These are phyloP conservation scores for Meleagris gallopavo DNA, from an alignment of 2,113 vertebrate genomes.

Conservation along the genomic window DNA sequence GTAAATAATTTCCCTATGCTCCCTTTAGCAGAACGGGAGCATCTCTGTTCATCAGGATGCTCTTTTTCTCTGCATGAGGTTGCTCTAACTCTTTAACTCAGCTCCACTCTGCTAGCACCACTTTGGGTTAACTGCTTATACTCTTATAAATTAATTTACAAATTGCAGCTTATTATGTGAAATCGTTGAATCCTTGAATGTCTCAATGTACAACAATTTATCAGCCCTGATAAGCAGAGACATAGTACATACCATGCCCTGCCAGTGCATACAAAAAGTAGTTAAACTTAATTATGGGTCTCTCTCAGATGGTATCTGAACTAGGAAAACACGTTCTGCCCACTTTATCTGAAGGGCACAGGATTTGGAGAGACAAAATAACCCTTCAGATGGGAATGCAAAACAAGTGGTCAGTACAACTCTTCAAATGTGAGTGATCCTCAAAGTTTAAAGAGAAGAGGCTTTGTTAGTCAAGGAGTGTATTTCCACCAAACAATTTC, in stretches of 20 bases:
- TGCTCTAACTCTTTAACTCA: background rate
- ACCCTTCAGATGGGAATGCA: background rate
- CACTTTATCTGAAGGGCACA: background rate
- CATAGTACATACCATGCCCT: background rate
- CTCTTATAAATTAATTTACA: background rate
- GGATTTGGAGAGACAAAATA: background rate
- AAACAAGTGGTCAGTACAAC: background rate
- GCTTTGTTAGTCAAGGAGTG: background rate
- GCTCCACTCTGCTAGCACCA: background rate
- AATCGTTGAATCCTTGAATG: background rate
- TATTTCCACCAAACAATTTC: constrained; percentile 4
- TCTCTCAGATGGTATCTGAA: background rate
- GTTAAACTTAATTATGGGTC: background rate
- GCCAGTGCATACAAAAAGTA: background rate
- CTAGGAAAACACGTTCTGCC: background rate
- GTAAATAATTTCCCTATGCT: background rate
- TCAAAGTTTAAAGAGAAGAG: constrained; percentile 16
- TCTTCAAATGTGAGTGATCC: background rate
- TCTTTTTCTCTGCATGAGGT: background rate
- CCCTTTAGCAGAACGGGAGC: background rate
- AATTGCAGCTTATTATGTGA: background rate
- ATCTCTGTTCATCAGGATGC: background rate
- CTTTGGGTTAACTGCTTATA: background rate
- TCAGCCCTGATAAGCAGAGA: background rate
- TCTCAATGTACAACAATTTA: background rate